These are phyloP conservation scores for Scaptodrosophila lebanonensis DNA, from an alignment of 1,140 invertebrate species.

Conservation along the genomic window DNA sequence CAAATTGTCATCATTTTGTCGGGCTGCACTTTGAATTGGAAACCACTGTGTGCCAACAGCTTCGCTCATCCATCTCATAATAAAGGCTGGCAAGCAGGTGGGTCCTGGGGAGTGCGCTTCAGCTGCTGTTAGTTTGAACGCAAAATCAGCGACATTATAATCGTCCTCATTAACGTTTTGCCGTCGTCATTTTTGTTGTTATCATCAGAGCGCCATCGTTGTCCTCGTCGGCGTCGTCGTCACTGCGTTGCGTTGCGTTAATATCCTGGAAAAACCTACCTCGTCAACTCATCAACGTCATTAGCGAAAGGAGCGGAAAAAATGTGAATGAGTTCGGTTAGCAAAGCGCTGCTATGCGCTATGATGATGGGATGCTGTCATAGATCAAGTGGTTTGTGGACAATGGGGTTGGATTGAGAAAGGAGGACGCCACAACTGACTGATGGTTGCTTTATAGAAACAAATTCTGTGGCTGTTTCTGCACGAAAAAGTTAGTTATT, in stretches of 20 bases:
- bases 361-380: no score
- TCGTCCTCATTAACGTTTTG: constrained; percentile 67
- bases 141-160: constrained; percentile 75
- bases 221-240: constrained; percentile 4
- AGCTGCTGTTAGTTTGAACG: constrained; percentile 69
- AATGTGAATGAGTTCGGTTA: constrained; percentile 8
- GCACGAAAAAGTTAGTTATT: no score
- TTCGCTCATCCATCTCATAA: not conserved
- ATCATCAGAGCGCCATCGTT: not conserved
- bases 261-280: constrained; percentile 72
- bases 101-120: constrained; percentile 13
- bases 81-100: not conserved
- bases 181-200: constrained; percentile 5
- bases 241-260: constrained; percentile 41
- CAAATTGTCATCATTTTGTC: no score
- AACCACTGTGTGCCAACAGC: no score
- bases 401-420: no score
- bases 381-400: no score
- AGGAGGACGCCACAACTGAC: no score
- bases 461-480: no score
- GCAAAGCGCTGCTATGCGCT: not conserved
- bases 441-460: no score
- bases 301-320: constrained; percentile 50
- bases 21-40: no score
- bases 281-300: constrained; percentile 74